Conservation (phyloP, 2,113 vertebrate species). For the Nibea coibor region DNA sequence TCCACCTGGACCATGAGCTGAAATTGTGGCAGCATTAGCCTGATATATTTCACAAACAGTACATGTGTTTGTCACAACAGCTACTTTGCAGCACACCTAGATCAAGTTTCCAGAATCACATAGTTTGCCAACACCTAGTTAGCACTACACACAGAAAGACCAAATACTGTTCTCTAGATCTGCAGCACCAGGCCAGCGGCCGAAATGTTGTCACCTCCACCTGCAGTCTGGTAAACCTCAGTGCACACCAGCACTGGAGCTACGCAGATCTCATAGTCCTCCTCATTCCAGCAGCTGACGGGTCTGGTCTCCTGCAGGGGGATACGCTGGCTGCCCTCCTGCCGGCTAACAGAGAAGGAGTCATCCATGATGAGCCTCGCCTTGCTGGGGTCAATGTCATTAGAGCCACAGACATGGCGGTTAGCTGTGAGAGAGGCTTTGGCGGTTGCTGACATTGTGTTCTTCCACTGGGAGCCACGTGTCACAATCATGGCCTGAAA, state of each 20-base stretch:
- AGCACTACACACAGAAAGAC: slow-evolving; percentile 17
- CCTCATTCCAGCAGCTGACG: slow-evolving; percentile 87
- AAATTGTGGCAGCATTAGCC: slow-evolving; percentile 21
- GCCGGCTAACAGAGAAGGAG: slow-evolving; percentile 86
- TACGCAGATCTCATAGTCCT: slow-evolving; percentile 86
- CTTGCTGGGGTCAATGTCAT: slow-evolving; percentile 86
- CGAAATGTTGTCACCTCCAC: slow-evolving; percentile 89
- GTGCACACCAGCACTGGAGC: slow-evolving; percentile 89
- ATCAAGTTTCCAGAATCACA: slow-evolving; percentile 40
- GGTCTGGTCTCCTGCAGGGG: slow-evolving; percentile 83
- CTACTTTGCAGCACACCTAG: slow-evolving; percentile 34
- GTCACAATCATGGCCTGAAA: slow-evolving; percentile 89
- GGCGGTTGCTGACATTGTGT: slow-evolving; percentile 89
- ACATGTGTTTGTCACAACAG: slow-evolving; percentile 13
- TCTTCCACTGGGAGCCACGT: slow-evolving; percentile 86
- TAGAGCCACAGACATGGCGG: slow-evolving; percentile 88
- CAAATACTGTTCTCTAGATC: slow-evolving; percentile 72
- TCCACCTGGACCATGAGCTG: slow-evolving; percentile 32
- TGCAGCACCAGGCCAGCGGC: slow-evolving; percentile 88
- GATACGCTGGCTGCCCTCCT: slow-evolving; percentile 85
- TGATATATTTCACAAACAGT: slow-evolving; percentile 9
- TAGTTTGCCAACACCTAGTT: slow-evolving; percentile 27
- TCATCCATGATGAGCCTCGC: slow-evolving; percentile 89
- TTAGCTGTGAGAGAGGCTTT: slow-evolving; percentile 89
- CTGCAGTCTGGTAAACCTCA: slow-evolving; percentile 89